Base-by-base conservation (phyloP, 2,888 invertebrate species). In the Germaria angustata region DNA sequence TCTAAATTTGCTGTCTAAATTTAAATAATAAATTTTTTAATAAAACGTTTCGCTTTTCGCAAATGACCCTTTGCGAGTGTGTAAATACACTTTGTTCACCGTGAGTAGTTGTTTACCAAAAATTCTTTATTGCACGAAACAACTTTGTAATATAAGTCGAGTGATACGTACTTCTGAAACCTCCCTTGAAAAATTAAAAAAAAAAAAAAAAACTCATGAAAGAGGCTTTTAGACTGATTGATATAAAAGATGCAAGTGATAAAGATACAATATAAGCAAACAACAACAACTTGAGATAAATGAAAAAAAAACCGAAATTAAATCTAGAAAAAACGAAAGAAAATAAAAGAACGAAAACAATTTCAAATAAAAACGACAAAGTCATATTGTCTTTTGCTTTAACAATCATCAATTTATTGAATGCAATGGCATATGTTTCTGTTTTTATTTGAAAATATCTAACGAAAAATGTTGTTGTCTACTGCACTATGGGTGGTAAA, bases 321-420 rank as follows among this genome's bases (percentile, higher is more conserved):
- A 51, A 61, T 51, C 9, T n/a, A 11, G n/a, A 5, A 57, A 41
- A 49, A 39, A 51, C 17, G 0, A 36, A 15, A 36, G 5, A 28
- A 53, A 2, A 24, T 3, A 24, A 59, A 32, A 32, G 8, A 39
- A 46, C 1, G 20, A 39, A 63, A 63, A n/a, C 15, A 13, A 39
- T 39, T 49, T n/a, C n/a, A n/a, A n/a, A 15, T 6, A 55, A 65
- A 66, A 66, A 46, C 2, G 9, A 53, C n/a, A 22, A 17, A 49
- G 39, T 59, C 59, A 22, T 51, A 68, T 68, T 57, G 20, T 76
- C 57, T 55, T 55, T 66, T 24, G 28, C 75, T 66, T 57, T 22
- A 59, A 51, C 57, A 28, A 15, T 44, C 55, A 22, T 65, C 44
- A 24, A 65, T 75, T 32, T 51, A 34, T 73, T 46, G 34, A 28